A percentile compares a stretch with the other conserved stretches of the same genome.
Evolutionary conservation across 2,797 vertebrate genomes (phyloP).

Genomic region (Lepidocolaptes lacrymiger): DNA sequence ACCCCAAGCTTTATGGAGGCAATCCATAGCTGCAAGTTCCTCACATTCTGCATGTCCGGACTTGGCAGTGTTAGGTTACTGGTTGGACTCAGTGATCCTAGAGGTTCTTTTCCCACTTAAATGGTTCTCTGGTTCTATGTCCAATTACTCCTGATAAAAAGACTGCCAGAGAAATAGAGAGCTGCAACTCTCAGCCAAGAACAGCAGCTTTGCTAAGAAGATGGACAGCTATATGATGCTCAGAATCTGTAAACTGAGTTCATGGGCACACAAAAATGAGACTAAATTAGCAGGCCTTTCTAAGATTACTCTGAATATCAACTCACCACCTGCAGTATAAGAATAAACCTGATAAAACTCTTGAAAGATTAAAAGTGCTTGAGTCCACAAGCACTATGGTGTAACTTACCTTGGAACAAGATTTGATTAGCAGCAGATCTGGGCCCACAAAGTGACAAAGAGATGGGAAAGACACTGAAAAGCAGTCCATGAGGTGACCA

Average conservation of each 20-base stretch:
- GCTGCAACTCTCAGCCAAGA: not conserved
- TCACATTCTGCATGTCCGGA: not conserved
- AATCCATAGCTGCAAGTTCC: not conserved
- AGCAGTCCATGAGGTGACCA: not conserved
- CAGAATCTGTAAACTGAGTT: not conserved
- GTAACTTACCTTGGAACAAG: not conserved
- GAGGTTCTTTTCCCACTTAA: not conserved
- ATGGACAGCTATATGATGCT: not conserved
- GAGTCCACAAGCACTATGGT: not conserved
- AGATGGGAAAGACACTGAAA: not conserved
- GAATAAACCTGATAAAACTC: not conserved
- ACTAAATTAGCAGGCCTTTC: not conserved
- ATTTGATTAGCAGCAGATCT: not conserved
- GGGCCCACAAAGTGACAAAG: not conserved
- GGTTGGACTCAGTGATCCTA: not conserved
- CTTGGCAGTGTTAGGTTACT: not conserved
- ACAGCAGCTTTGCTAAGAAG: not conserved
- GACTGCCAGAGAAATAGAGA: not conserved
- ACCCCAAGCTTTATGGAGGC: not conserved
- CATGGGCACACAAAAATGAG: not conserved
- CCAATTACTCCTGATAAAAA: not conserved
- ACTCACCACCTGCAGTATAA: not conserved
- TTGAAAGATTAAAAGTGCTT: not conserved
- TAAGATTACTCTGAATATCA: not conserved
- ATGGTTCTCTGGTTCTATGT: not conserved